phyloP scores from a whole-genome alignment of 2,888 invertebrate genomes.

The Axea sp. region DNA sequence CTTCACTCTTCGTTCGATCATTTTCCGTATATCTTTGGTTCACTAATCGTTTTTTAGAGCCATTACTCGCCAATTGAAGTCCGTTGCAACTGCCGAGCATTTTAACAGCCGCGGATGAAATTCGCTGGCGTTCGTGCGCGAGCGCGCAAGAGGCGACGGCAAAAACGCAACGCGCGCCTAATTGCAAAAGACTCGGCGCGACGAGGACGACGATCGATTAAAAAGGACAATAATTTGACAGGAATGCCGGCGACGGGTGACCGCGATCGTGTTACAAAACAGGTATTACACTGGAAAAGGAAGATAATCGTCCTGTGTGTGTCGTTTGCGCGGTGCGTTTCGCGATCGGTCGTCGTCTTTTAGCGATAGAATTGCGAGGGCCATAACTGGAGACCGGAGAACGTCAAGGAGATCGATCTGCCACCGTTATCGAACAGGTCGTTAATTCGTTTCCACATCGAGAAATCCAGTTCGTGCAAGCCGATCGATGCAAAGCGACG shows the following conservation, averaged over 20 bases:
- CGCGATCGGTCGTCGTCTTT: slow-evolving; percentile 55
- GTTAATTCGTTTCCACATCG: slow-evolving; percentile 65
- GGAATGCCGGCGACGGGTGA: slow-evolving; percentile 39
- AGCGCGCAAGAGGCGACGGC: no score
- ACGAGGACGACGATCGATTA: no score
- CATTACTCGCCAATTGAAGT: no score
- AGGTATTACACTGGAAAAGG: slow-evolving; percentile 56
- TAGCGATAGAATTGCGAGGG: slow-evolving; percentile 50
- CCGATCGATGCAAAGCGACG: slow-evolving; percentile 64
- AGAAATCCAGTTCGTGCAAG: slow-evolving; percentile 64
- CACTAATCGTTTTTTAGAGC: no score
- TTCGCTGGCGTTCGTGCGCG: no score
- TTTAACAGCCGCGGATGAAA: no score
- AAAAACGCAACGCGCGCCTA: no score
- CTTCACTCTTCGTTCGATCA: no score
- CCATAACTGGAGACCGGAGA: slow-evolving; percentile 61
- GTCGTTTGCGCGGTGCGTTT: slow-evolving; percentile 56
- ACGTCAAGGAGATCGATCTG: slow-evolving; percentile 63
- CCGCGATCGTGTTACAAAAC: slow-evolving; percentile 59
- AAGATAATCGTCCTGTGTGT: slow-evolving; percentile 58
- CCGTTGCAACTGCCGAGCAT: no score
- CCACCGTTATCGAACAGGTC: slow-evolving; percentile 64
- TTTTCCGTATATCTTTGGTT: no score
- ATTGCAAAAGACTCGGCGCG: no score
- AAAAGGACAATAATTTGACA: slow-evolving; percentile 58